A percentile compares a stretch with the other conserved stretches of the same genome.
These are phyloP conservation scores for Teleiodes luculella DNA, from an alignment of 2,888 invertebrate genomes.

Conservation along the genomic window DNA sequence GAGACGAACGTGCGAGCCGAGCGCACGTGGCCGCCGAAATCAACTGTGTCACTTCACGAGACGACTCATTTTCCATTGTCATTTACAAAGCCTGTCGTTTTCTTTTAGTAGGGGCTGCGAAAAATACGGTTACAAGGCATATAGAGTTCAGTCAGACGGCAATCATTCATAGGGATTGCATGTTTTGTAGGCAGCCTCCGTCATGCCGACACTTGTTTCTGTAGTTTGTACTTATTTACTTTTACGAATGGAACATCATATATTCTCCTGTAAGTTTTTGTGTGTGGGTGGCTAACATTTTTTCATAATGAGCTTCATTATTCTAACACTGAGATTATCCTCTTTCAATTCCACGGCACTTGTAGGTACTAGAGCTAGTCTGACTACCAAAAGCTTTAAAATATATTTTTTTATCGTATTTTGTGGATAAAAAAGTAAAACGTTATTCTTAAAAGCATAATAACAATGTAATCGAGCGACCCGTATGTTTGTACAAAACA, in stretches of 20 bases:
- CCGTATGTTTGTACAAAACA: slow-evolving; percentile 32
- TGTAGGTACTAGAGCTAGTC: slow-evolving; percentile 15
- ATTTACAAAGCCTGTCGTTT: slow-evolving; percentile 35
- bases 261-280: slow-evolving; percentile 32
- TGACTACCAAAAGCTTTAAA: slow-evolving; percentile 16
- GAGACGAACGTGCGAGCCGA: slow-evolving; percentile 58
- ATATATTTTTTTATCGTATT: slow-evolving; percentile 14
- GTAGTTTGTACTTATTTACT: slow-evolving; percentile 60
- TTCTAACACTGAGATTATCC: slow-evolving; percentile 18
- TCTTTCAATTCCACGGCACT: slow-evolving; percentile 13
- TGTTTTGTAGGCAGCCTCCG: slow-evolving; percentile 60
- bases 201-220: slow-evolving; percentile 52
- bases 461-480: slow-evolving; percentile 9
- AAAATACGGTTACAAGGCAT: slow-evolving; percentile 53
- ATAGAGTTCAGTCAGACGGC: slow-evolving; percentile 60
- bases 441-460: neutral
- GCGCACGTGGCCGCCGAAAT: slow-evolving; percentile 57
- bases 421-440: neutral
- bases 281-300: slow-evolving; percentile 35
- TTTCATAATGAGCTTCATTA: slow-evolving; percentile 29
- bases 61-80: slow-evolving; percentile 54
- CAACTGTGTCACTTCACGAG: slow-evolving; percentile 45
- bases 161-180: slow-evolving; percentile 66
- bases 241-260: slow-evolving; percentile 40
- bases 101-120: slow-evolving; percentile 46